A percentile compares a stretch with the other conserved stretches of the same genome.
phyloP scores from a whole-genome alignment of 1,140 invertebrate genomes.

The Drosophila paulistorum region DNA sequence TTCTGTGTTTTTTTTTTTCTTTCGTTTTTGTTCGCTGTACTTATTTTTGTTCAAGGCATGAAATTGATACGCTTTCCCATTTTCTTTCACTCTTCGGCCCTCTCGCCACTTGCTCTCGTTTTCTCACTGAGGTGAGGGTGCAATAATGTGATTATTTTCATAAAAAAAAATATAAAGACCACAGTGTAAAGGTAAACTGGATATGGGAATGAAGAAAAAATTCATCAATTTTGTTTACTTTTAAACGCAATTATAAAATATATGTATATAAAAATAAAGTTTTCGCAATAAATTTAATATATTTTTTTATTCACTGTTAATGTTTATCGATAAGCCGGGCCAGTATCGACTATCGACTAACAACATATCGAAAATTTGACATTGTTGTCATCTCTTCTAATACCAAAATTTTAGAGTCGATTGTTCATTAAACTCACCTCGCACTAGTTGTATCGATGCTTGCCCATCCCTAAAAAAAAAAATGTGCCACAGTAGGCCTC shows the following conservation, averaged over 20 bases:
- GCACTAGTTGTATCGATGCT: too few species aligned
- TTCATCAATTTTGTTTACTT: constrained; percentile 1
- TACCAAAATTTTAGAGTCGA: too few species aligned
- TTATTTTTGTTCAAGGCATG: constrained; percentile 73
- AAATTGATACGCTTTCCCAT: constrained; percentile 69
- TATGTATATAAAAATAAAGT: not conserved
- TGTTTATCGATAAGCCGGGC: too few species aligned
- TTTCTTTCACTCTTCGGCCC: constrained; percentile 35
- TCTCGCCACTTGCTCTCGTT: not conserved
- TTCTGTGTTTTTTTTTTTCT: constrained; percentile 14
- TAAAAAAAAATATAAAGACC: not conserved
- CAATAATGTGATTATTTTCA: constrained; percentile 76
- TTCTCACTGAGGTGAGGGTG: constrained; percentile 19
- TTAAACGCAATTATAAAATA: constrained; percentile 6
- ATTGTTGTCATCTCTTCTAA: too few species aligned
- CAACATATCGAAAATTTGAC: too few species aligned
- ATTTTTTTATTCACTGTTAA: too few species aligned
- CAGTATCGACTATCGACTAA: too few species aligned
- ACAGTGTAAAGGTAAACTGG: constrained; percentile 47
- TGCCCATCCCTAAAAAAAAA: too few species aligned
- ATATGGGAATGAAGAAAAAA: constrained; percentile 37
- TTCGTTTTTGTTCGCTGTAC: constrained; percentile 28
- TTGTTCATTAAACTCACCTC: too few species aligned
- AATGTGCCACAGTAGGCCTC: too few species aligned
- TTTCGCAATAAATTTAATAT: not conserved